Conservation (phyloP, 1,140 invertebrate species). For the Listronotus bonariensis region DNA sequence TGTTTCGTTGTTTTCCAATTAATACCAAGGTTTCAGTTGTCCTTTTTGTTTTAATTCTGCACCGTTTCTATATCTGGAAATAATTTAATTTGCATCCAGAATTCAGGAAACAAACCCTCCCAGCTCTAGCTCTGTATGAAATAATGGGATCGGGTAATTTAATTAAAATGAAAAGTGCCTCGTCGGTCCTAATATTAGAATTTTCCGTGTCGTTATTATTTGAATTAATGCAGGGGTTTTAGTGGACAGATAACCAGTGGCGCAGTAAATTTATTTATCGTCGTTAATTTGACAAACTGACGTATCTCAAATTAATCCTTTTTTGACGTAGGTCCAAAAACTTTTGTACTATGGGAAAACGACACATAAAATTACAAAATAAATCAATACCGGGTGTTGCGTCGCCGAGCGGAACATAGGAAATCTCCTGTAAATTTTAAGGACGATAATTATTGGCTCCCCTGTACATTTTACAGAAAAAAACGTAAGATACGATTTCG, state of each 20-base stretch:
- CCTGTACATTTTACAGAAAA: no score
- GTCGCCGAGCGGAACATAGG: no score
- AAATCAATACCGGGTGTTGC: no score
- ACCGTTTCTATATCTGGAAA: slow-evolving; percentile 17
- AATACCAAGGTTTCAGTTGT: slow-evolving; percentile 3
- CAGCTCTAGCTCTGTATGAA: slow-evolving; percentile 12
- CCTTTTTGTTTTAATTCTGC: slow-evolving; percentile 15
- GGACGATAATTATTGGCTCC: no score
- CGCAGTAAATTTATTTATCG: slow-evolving; percentile 1
- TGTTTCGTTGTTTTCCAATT: slow-evolving; percentile 8
- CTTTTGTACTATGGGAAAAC: no score
- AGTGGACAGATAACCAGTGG: slow-evolving; percentile 11
- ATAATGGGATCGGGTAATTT: slow-evolving; percentile 29
- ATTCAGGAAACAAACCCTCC: slow-evolving; percentile 25
- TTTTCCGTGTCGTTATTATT: slow-evolving; percentile 28
- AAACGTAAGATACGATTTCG: no score
- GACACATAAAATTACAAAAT: no score
- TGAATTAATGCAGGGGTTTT: slow-evolving; percentile 21
- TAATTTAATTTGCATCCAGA: slow-evolving; percentile 26
- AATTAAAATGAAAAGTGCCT: slow-evolving; percentile 30
- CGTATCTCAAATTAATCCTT: no score
- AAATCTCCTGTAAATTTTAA: no score
- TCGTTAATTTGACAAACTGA: no score
- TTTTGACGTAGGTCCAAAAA: no score
- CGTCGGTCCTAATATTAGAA: slow-evolving; percentile 27